Conservation (phyloP, 1,140 invertebrate species). For the Anastatus disparis region DNA sequence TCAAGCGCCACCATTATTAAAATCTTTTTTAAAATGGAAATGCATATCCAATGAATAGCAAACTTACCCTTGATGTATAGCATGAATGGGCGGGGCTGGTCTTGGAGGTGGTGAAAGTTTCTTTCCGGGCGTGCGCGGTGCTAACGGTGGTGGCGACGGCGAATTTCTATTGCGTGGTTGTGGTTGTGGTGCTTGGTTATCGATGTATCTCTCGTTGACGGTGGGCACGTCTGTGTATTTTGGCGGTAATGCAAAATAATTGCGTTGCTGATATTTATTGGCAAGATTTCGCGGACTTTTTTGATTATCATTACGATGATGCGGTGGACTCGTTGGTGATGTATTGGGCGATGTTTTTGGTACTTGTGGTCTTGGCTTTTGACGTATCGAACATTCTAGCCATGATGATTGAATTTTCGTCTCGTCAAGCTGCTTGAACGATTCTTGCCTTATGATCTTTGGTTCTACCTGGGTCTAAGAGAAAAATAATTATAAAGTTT, state of each 20-base stretch:
- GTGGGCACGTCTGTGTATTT: slow-evolving; percentile 53
- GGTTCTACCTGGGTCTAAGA: slow-evolving; percentile 44
- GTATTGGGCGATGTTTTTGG: slow-evolving; percentile 43
- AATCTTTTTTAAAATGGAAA: no score
- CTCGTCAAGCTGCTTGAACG: slow-evolving; percentile 54
- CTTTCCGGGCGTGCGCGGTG: slow-evolving; percentile 56
- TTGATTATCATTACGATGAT: no score
- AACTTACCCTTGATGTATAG: slow-evolving; percentile 56
- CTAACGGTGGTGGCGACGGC: slow-evolving; percentile 59
- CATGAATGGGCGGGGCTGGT: slow-evolving; percentile 57
- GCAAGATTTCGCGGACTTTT: background rate
- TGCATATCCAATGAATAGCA: no score
- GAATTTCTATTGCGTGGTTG: slow-evolving; percentile 16
- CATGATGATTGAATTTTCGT: slow-evolving; percentile 25
- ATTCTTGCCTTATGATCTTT: slow-evolving; percentile 58
- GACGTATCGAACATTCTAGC: slow-evolving; percentile 51
- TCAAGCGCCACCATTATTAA: no score
- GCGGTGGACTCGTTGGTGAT: background rate
- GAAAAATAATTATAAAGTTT: no score
- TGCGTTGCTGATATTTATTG: slow-evolving; percentile 56
- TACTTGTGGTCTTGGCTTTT: slow-evolving; percentile 62
- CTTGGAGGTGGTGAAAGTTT: slow-evolving; percentile 63
- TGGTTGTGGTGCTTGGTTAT: background rate
- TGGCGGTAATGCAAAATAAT: slow-evolving; percentile 52
- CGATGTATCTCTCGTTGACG: slow-evolving; percentile 34